Base-by-base conservation (phyloP, 2,888 invertebrate species). In the Aphodius sticticus region DNA sequence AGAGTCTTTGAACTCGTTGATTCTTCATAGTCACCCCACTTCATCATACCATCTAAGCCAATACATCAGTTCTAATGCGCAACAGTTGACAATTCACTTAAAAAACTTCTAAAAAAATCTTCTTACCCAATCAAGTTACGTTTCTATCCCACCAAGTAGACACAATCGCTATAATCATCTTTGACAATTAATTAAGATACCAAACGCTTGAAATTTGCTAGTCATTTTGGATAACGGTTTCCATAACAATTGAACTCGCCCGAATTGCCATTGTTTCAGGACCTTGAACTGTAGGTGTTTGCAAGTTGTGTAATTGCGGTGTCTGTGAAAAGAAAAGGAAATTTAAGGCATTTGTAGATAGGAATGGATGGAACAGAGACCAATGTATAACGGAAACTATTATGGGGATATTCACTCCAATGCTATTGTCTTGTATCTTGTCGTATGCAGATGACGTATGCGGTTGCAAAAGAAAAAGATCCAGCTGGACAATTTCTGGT, bases 221-320 rank as follows among this genome's bases (percentile, higher is more conserved):
- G 26, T 26, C 53, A 53, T 53, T 53, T 53, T 53, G 53, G 7
- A 53, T 53, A 53, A 53, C 53, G 53, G 53, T 53, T 53, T 12
- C 53, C 53, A 7, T 53, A 53, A 12, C 53, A 53, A 53, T 53
- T 53, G 53, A 53, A 53, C n/a, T n/a, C n/a, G 7, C 53, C 53
- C 53, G 53, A 53, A 53, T 53, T 1, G 7, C 53, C 12, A 53
- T 53, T 53, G 12, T 53, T 9, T 53, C 53, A 53, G 53, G 53
- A 53, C 53, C 53, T 53, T 53, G 53, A 53, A 53, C 53, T 53
- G 9, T 7, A 9, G 4, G 53, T 53, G 12, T 53, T 53, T 12
- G 53, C 53, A 53, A 53, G 53, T 53, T 53, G 53, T 53, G 53
- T 53, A 53, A 53, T 53, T 53, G 53, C 53, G 53, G 53, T 53